These are phyloP conservation scores for Lepisosteus oculatus DNA, from an alignment of 2,113 vertebrate genomes.

Conservation along the genomic window DNA sequence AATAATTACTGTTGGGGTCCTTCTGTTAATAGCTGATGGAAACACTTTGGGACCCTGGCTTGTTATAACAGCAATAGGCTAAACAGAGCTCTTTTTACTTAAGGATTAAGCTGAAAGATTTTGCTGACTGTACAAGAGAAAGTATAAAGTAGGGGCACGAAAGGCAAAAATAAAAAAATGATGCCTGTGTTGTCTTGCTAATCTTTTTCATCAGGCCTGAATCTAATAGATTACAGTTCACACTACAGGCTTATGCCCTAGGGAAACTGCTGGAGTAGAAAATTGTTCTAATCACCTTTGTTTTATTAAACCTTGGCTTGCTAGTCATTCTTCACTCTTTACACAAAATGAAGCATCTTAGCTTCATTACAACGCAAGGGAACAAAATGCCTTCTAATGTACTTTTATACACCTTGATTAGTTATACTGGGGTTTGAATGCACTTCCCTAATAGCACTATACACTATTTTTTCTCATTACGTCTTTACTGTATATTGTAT, in stretches of 20 bases:
- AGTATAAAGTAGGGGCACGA: constrained; percentile 31
- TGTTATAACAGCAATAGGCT: constrained; percentile 2
- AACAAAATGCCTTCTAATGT: background rate
- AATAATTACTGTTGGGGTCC: constrained; percentile 1
- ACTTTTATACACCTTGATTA: background rate
- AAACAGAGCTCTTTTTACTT: background rate
- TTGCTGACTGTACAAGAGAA: constrained; percentile 41
- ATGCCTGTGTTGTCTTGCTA: constrained; percentile 44
- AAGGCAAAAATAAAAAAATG: constrained; percentile 40
- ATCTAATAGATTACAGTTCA: constrained; percentile 51
- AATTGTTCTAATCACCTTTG: constrained; percentile 52
- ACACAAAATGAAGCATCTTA: background rate
- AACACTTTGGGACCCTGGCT: background rate
- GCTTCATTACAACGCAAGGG: background rate
- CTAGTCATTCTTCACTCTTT: constrained; percentile 14
- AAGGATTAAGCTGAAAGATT: constrained; percentile 27
- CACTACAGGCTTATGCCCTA: constrained; percentile 43
- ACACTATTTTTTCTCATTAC: no score
- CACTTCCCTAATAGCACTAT: no score
- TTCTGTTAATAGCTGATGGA: constrained; percentile 15
- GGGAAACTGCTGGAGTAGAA: constrained; percentile 45
- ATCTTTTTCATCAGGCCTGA: constrained; percentile 57
- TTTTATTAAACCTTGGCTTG: constrained; percentile 45
- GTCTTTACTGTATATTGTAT: no score
- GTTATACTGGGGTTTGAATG: no score